Evolutionary conservation across 2,888 invertebrate species (phyloP), one percentile per base, ranked within the genome.

Genomic region (Opisthograptis luteolata): DNA sequence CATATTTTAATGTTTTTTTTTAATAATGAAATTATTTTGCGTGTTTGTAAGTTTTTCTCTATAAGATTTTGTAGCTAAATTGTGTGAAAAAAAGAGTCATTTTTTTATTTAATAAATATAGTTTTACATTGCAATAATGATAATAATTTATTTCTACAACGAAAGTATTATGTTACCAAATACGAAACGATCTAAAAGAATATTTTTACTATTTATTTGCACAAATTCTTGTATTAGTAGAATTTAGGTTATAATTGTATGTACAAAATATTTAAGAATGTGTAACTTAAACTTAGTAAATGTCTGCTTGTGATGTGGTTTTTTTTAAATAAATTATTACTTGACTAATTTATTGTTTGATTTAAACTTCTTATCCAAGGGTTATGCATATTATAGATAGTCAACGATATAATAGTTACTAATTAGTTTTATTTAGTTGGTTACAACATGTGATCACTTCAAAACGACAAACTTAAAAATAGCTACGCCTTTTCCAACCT

Each of bases 101-200:
- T 43, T 34, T 24, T 27, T 25, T 46, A 9, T 40, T 17, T 25
- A 25, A 14, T 31, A 14, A n/a, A n/a, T 30, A 6, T 19, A 28
- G 15, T 14, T 24, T 24, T 6, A 6, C n/a, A 13, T 30, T 9
- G 32, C 28, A 25, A 10, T 7, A 35, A n/a, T n/a, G 19, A 43
- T 52, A 27, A 34, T 28, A 12, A 34, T 30, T 10, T 55, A 43
- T 49, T 57, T 57, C 31, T 25, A 46, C 30, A 58, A 59, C 48
- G 28, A 54, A 39, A 73, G 70, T 74, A 75, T 73, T 73, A 72
- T 63, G 64, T 54, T 62, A 60, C 70, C 73, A 72, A 75, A 75
- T 67, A 60, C 32, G 4, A 31, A 20, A 24, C 22, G n/a, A n/a
- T n/a, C n/a, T 14, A 25, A 25, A 22, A 13, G 10, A 34, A 6